Evolutionary conservation across 2,113 vertebrate genomes (phyloP).

Genomic region (Arenaria interpres): DNA sequence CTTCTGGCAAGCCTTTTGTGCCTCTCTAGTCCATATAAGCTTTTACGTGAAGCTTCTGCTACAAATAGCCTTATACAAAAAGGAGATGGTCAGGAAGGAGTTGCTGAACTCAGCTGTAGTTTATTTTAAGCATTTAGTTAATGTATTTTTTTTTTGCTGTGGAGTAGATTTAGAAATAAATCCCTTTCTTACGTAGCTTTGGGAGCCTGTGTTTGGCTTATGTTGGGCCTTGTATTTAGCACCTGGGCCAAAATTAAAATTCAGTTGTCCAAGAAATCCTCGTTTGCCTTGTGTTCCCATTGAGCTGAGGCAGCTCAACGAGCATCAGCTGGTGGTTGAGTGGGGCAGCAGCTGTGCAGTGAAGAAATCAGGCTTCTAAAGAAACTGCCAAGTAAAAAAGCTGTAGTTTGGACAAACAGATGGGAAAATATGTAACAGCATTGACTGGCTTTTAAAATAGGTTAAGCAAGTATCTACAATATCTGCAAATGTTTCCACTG

Average conservation of each 20-base stretch:
- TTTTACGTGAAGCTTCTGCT: neutral
- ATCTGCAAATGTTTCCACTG: neutral
- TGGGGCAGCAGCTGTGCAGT: neutral
- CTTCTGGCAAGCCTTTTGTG: neutral
- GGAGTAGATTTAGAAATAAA: neutral
- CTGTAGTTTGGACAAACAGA: neutral
- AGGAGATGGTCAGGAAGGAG: neutral
- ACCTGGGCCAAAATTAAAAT: neutral
- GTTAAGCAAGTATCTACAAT: neutral
- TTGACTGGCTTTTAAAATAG: neutral
- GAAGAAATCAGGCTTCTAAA: neutral
- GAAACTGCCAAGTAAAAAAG: slow-evolving; percentile 2
- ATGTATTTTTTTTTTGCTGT: neutral
- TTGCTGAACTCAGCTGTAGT: neutral
- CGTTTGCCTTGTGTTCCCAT: neutral
- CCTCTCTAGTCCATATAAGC: neutral
- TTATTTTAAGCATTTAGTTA: neutral
- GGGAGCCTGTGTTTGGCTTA: neutral
- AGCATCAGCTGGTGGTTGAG: neutral
- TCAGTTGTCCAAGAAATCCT: neutral
- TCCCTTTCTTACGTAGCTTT: neutral
- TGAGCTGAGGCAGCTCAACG: neutral
- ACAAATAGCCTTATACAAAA: neutral
- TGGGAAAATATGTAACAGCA: neutral
- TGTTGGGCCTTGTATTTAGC: neutral